These are phyloP conservation scores for Oxyura jamaicensis DNA, from an alignment of 2,113 vertebrate genomes.

Conservation along the genomic window DNA sequence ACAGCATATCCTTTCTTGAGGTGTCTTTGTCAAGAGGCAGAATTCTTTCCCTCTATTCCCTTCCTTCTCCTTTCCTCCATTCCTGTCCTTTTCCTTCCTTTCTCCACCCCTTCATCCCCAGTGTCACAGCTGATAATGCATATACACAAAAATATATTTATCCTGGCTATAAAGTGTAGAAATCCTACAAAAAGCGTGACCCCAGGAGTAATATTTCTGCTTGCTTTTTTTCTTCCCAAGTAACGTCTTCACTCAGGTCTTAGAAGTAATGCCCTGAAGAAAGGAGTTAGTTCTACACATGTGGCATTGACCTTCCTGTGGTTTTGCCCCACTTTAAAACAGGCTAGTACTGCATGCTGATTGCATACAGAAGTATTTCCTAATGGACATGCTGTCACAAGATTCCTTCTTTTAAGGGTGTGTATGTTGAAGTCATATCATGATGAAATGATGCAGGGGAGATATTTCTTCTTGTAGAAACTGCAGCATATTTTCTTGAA, in stretches of 20 bases:
- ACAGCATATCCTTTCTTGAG: neutral
- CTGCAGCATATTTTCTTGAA: neutral
- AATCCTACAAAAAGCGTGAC: neutral
- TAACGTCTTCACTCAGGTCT: accelerated
- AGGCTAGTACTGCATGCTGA: neutral
- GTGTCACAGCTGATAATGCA: neutral
- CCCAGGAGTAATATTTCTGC: neutral
- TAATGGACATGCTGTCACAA: neutral
- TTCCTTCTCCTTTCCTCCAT: neutral
- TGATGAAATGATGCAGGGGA: neutral
- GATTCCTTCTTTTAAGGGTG: neutral
- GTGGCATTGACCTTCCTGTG: neutral
- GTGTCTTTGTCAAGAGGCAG: neutral
- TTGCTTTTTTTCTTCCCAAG: neutral
- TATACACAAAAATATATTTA: neutral
- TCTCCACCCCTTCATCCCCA: neutral
- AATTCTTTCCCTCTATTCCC: neutral
- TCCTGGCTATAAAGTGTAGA: neutral
- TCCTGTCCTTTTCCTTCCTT: neutral
- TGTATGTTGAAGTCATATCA: neutral
- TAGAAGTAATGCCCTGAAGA: neutral
- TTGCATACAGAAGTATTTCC: neutral
- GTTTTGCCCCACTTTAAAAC: neutral
- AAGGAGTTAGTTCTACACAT: neutral
- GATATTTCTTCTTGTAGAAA: neutral